Percentiles rank a stretch among this genome's conserved stretches.
Evolutionary conservation across 1,140 invertebrate species (phyloP).

Genomic region (Zaprionus inermis): DNA sequence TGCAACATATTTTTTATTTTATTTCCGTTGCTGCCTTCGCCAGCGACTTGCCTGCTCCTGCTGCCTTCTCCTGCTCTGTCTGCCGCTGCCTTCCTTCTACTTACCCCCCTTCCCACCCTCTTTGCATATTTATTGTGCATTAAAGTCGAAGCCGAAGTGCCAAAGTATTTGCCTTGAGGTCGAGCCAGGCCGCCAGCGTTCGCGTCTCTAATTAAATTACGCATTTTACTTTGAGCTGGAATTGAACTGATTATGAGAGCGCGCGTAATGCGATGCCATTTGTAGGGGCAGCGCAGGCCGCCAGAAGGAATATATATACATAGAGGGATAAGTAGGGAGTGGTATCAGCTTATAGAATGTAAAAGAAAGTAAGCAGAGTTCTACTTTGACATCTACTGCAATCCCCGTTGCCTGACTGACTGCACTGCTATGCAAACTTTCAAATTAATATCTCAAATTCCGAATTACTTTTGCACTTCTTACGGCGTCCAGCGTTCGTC

Average conservation of each 20-base stretch:
- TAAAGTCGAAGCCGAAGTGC: conserved; percentile 40
- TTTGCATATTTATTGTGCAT: conserved; percentile 46
- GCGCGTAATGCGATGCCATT: conserved; percentile 33
- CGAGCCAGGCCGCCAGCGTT: conserved; percentile 15
- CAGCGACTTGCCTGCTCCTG: not conserved
- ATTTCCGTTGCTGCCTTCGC: conserved; percentile 44
- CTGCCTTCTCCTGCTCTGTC: not conserved
- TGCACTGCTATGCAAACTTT: conserved; percentile 1
- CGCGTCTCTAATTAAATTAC: conserved; percentile 43
- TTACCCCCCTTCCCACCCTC: not conserved
- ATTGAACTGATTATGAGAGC: conserved; percentile 42
- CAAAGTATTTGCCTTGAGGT: conserved; percentile 39
- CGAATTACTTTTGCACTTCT: conserved; percentile 21
- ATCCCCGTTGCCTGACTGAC: too few species aligned
- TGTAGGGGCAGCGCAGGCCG: not conserved
- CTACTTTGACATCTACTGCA: not conserved
- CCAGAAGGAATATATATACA: too few species aligned
- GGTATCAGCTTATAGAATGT: not conserved
- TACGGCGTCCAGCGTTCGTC: conserved; percentile 17
- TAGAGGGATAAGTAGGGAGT: too few species aligned
- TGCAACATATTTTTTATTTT: conserved; percentile 82
- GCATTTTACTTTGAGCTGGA: conserved; percentile 37
- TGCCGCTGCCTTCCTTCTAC: not conserved
- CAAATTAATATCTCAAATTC: conserved; percentile 33
- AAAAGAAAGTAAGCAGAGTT: too few species aligned